Percentiles rank a stretch among this genome's conserved stretches.
Evolutionary conservation across 1,140 invertebrate genomes (phyloP).

Genomic region (Proales similis): DNA sequence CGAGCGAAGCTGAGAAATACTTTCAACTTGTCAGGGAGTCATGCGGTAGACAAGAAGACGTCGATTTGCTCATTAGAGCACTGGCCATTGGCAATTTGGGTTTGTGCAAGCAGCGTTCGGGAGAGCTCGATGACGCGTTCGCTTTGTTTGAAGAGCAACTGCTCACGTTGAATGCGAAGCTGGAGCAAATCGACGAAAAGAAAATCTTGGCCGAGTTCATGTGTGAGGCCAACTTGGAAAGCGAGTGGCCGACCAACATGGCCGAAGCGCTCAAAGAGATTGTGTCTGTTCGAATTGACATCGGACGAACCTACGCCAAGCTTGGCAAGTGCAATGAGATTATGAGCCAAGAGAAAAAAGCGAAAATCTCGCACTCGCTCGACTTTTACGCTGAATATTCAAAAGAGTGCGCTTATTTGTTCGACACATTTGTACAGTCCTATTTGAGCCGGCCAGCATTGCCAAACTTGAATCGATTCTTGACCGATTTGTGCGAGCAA

Average conservation of each 20-base stretch:
- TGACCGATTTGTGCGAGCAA: slow-evolving; percentile 29
- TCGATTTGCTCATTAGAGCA: slow-evolving; percentile 6
- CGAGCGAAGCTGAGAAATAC: neutral
- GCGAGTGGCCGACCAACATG: slow-evolving; percentile 7
- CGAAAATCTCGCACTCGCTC: slow-evolving; percentile 1
- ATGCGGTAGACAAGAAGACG: neutral
- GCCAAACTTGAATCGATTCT: neutral
- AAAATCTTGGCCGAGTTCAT: neutral
- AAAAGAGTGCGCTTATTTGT: slow-evolving; percentile 23
- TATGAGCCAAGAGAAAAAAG: slow-evolving; percentile 25
- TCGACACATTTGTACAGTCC: slow-evolving; percentile 10
- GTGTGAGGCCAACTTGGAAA: slow-evolving; percentile 1
- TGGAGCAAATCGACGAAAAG: neutral
- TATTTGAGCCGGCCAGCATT: slow-evolving; percentile 7
- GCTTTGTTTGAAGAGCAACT: slow-evolving; percentile 32
- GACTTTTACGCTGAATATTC: slow-evolving; percentile 26
- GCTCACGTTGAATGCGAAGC: neutral
- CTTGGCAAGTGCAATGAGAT: slow-evolving; percentile 19
- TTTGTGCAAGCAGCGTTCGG: slow-evolving; percentile 19
- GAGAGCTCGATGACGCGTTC: slow-evolving; percentile 1
- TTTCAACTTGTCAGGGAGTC: slow-evolving; percentile 5
- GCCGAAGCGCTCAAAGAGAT: slow-evolving; percentile 29
- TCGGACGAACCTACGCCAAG: slow-evolving; percentile 29
- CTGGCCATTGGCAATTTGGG: slow-evolving; percentile 18
- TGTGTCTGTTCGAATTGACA: slow-evolving; percentile 22